Evolutionary conservation across 2,797 vertebrate genomes (phyloP).

Genomic region (Pteropus rufus): DNA sequence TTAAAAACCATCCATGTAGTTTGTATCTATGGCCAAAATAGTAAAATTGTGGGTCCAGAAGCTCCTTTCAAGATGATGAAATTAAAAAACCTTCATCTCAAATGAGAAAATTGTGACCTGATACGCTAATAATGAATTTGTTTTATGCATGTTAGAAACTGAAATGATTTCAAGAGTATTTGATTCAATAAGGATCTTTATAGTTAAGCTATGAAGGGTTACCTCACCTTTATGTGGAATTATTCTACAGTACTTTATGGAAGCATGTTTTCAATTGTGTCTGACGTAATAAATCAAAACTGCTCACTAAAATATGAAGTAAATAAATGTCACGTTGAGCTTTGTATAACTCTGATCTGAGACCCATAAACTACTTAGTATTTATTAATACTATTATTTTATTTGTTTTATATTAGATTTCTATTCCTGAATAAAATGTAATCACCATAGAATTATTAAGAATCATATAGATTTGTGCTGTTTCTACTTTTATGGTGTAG

Average conservation of each 20-base stretch:
- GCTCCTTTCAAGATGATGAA: neutral
- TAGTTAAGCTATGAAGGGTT: neutral
- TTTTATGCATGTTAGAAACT: neutral
- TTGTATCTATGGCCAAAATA: neutral
- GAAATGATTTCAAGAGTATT: slow-evolving; percentile 11
- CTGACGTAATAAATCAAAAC: slow-evolving; percentile 34
- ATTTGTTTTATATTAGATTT: slow-evolving; percentile 55
- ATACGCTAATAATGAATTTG: neutral
- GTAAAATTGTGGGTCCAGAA: neutral
- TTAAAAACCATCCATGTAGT: neutral
- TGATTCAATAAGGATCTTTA: neutral
- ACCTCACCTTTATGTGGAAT: slow-evolving; percentile 26
- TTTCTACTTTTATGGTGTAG: slow-evolving; percentile 9
- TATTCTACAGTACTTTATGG: neutral
- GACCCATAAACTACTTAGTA: slow-evolving; percentile 35
- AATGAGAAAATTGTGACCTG: neutral
- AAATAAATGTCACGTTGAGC: slow-evolving; percentile 41
- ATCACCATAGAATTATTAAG: slow-evolving; percentile 35
- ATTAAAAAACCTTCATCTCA: neutral
- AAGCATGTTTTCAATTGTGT: slow-evolving; percentile 47
- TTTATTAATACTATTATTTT: slow-evolving; percentile 46
- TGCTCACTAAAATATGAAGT: slow-evolving; percentile 8
- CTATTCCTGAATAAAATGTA: slow-evolving; percentile 24
- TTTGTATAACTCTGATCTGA: neutral
- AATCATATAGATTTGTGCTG: neutral